These are phyloP conservation scores for Chloroceryle aenea DNA, from an alignment of 2,113 vertebrate species.

Conservation along the genomic window DNA sequence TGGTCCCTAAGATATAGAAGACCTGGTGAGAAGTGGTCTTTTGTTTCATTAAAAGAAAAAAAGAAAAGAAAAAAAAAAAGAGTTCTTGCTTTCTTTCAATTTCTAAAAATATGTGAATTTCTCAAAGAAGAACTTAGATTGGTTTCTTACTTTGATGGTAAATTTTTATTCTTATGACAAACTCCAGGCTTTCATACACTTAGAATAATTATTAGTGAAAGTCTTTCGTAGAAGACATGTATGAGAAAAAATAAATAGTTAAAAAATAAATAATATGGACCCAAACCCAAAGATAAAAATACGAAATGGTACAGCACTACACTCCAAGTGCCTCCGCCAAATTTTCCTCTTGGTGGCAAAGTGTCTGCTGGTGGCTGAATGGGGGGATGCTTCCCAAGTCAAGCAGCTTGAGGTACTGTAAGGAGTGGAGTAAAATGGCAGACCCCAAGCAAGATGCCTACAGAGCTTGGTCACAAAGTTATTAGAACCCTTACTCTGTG, in stretches of 20 bases:
- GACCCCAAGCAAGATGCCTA: not conserved
- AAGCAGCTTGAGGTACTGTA: not conserved
- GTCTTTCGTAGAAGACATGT: not conserved
- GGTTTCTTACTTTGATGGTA: not conserved
- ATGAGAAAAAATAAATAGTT: not conserved
- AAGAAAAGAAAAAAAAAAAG: not conserved
- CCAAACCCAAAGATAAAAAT: not conserved
- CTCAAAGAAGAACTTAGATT: not conserved
- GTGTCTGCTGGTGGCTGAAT: not conserved
- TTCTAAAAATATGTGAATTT: rapidly evolving
- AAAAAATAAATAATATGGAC: not conserved
- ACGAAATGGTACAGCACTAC: not conserved
- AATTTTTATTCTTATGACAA: not conserved
- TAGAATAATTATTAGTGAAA: not conserved
- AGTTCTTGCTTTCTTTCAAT: not conserved
- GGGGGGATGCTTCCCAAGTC: not conserved
- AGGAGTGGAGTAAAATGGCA: not conserved
- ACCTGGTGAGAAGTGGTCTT: not conserved
- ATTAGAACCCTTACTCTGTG: not conserved
- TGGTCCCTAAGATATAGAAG: not conserved
- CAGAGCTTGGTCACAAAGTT: not conserved
- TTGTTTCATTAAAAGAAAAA: not conserved
- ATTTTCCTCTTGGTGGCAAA: not conserved
- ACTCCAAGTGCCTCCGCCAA: not conserved
- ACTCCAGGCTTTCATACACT: not conserved